Percentiles rank a stretch among this genome's conserved stretches.
phyloP scores from a whole-genome alignment of 2,888 invertebrate species.

The Disparrhopalites patrizii region DNA sequence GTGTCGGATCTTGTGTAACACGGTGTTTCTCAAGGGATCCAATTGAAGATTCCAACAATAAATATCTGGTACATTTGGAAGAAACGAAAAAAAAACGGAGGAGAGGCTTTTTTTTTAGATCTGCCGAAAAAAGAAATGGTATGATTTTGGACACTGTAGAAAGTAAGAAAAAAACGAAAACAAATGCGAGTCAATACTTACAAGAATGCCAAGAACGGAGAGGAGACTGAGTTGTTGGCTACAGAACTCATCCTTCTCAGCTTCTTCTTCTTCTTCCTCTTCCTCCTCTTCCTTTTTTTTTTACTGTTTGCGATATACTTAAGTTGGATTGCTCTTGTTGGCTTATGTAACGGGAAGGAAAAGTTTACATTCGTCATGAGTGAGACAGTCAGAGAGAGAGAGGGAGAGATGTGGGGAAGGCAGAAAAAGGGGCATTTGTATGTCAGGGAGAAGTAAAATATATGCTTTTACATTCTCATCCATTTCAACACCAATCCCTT shows the following conservation, averaged over 20 bases:
- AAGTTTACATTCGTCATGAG: constrained; percentile 2
- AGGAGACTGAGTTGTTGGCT: background rate
- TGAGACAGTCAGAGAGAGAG: no score
- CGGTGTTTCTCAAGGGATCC: constrained; percentile 10
- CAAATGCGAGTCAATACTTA: constrained; percentile 1
- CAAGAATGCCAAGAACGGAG: background rate
- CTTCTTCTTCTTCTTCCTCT: background rate
- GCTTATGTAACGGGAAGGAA: background rate
- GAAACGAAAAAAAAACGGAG: background rate
- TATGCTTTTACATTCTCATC: background rate
- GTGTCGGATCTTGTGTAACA: background rate
- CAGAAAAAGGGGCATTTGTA: no score
- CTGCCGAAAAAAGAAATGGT: background rate
- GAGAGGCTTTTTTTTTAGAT: background rate
- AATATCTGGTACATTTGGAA: constrained; percentile 2
- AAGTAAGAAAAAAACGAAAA: constrained; percentile 18
- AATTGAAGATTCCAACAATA: constrained; percentile 14
- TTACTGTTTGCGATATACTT: no score
- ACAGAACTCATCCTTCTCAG: no score
- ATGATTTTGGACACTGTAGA: constrained; percentile 16
- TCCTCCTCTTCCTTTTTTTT: no score
- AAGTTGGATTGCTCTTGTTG: background rate
- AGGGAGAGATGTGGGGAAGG: no score
- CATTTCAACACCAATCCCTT: background rate
- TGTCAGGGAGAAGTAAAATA: constrained; percentile 12